phyloP scores from a whole-genome alignment of 2,113 vertebrate genomes.

The Hemiscyllium ocellatum region DNA sequence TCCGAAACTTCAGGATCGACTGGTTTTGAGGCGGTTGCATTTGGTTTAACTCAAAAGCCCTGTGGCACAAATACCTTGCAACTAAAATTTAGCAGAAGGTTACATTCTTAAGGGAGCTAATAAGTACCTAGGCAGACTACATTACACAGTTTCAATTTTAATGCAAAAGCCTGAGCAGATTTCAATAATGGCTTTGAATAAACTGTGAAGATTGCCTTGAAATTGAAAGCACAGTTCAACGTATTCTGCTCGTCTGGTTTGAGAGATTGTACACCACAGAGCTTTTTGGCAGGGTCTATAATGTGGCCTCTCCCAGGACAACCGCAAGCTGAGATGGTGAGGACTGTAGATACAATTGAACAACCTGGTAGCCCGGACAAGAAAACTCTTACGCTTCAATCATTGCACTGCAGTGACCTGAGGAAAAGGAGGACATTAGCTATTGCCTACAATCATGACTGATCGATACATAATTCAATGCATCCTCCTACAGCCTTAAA shows the following conservation, averaged over 20 bases:
- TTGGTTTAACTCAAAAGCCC: not conserved
- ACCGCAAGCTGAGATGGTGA: no score
- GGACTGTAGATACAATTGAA: no score
- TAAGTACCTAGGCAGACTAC: no score
- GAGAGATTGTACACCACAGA: not conserved
- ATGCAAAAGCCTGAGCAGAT: not conserved
- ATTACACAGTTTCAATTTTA: not conserved
- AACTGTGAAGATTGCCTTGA: not conserved
- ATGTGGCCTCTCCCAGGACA: not conserved
- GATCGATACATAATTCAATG: not conserved
- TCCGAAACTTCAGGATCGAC: not conserved
- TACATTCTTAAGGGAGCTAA: not conserved
- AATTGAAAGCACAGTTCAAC: not conserved
- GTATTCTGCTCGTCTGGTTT: not conserved
- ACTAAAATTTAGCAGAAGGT: not conserved
- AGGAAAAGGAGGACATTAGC: not conserved
- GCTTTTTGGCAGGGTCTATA: not conserved
- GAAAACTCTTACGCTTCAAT: not conserved
- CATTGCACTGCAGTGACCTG: not conserved
- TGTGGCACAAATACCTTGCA: not conserved
- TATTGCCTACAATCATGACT: not conserved
- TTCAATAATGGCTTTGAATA: not conserved
- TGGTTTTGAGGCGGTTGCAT: not conserved
- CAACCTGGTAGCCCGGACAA: not conserved
- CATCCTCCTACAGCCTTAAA: not conserved